Conservation (phyloP, 2,113 vertebrate genomes). For the Channa argus region DNA sequence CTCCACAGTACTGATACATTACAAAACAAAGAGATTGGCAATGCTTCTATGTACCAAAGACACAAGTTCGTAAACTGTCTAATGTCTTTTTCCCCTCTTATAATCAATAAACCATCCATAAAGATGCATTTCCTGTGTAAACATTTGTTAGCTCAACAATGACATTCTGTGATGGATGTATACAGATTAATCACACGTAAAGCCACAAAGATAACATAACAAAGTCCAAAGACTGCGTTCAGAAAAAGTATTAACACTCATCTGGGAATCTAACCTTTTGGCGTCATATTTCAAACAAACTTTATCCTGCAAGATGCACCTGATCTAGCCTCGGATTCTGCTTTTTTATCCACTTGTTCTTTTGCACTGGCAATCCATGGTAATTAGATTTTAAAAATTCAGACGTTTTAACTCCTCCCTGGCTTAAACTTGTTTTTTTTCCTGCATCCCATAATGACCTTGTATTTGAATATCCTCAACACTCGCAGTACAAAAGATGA, state of each 20-base stretch:
- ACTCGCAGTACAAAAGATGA: slow-evolving; percentile 39
- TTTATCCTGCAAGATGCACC: slow-evolving; percentile 16
- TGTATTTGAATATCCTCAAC: slow-evolving; percentile 33
- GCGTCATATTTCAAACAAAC: slow-evolving; percentile 36
- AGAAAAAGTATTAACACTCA: slow-evolving; percentile 41
- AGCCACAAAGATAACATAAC: slow-evolving; percentile 61
- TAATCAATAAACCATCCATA: slow-evolving; percentile 54
- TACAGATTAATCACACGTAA: slow-evolving; percentile 60
- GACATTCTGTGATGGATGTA: slow-evolving; percentile 57
- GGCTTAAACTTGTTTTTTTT: slow-evolving; percentile 23
- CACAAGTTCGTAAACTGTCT: slow-evolving; percentile 50
- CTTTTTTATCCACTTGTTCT: not conserved
- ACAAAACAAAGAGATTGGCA: slow-evolving; percentile 73
- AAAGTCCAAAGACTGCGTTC: slow-evolving; percentile 59
- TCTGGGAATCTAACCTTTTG: slow-evolving; percentile 1
- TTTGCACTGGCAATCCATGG: slow-evolving; percentile 6
- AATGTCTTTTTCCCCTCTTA: slow-evolving; percentile 37
- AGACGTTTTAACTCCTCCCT: slow-evolving; percentile 38
- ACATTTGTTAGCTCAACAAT: slow-evolving; percentile 59
- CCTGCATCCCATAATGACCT: slow-evolving; percentile 26
- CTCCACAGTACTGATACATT: slow-evolving; percentile 75
- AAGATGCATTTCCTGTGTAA: slow-evolving; percentile 70
- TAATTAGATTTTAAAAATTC: slow-evolving; percentile 28
- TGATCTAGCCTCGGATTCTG: slow-evolving; percentile 34
- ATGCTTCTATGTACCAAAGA: slow-evolving; percentile 61